phyloP scores from a whole-genome alignment of 92 coral and sea anemone species.

The Phenganax subtilis region DNA sequence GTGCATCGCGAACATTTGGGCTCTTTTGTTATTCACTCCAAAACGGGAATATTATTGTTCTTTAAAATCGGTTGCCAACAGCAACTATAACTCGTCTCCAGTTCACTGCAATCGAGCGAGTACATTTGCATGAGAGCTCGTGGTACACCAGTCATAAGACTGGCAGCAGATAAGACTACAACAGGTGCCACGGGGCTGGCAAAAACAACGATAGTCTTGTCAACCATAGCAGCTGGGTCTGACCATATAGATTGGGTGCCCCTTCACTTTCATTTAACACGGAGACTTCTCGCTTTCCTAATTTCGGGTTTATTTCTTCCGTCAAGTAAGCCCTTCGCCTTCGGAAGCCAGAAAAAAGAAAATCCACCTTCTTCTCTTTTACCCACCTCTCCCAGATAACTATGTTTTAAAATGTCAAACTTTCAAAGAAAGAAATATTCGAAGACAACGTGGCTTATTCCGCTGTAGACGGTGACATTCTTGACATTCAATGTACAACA shows the following conservation, averaged over 20 bases:
- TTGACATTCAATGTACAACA: too few relatives aligned
- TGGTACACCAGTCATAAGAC: constrained; percentile 38
- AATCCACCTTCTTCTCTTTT: too few relatives aligned
- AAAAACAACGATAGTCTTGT: constrained; percentile 63
- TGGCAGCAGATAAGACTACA: constrained; percentile 40
- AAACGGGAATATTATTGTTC: constrained; percentile 41
- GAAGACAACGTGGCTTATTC: too few relatives aligned
- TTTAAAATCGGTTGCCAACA: constrained; percentile 58
- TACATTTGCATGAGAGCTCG: constrained; percentile 55
- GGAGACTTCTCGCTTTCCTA: constrained; percentile 60
- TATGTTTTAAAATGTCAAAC: too few relatives aligned
- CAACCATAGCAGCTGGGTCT: constrained; percentile 71
- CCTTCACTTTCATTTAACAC: constrained; percentile 59
- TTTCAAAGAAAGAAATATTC: too few relatives aligned
- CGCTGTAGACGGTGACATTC: too few relatives aligned
- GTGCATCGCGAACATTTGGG: too few relatives aligned
- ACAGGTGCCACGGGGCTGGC: constrained; percentile 49
- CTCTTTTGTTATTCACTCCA: constrained; percentile 42
- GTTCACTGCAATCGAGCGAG: constrained; percentile 68
- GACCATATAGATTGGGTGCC: constrained; percentile 91
- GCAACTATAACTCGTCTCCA: constrained; percentile 49
- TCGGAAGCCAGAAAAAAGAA: too few relatives aligned
- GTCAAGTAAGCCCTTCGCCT: too few relatives aligned
- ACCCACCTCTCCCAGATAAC: too few relatives aligned
- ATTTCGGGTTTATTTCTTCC: too few relatives aligned